Evolutionary conservation across 2,888 invertebrate genomes (phyloP).

Genomic region (Coecobrya sp.): DNA sequence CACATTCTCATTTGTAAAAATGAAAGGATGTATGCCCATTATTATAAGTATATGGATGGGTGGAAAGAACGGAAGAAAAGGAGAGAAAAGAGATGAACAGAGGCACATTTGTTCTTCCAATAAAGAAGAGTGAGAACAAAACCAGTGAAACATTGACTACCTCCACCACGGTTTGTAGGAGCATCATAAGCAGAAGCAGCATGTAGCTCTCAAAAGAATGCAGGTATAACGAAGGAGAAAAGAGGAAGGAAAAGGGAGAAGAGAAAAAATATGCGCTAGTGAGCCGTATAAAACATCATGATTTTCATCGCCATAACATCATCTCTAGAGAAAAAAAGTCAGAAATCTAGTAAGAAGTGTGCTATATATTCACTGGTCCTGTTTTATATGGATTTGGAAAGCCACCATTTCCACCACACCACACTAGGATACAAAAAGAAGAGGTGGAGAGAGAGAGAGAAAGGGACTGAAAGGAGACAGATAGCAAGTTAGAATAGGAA

Average conservation of each 20-base stretch:
- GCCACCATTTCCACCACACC: conserved; percentile 1
- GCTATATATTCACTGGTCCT: conserved; percentile 23
- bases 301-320: conserved; percentile 80
- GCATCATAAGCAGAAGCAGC: neutral
- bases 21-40: neutral
- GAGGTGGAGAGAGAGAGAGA: neutral
- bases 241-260: conserved; percentile 15
- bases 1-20: conserved; percentile 46
- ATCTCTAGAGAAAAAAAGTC: conserved; percentile 75
- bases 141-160: conserved; percentile 49
- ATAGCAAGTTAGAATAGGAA: conserved; percentile 59
- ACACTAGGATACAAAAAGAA: neutral
- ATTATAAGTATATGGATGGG: neutral
- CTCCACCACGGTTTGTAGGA: no score
- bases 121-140: conserved; percentile 46
- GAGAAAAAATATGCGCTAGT: conserved; percentile 59
- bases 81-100: conserved; percentile 19
- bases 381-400: conserved; percentile 51
- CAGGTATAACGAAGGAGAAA: conserved; percentile 31
- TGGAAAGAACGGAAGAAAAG: neutral
- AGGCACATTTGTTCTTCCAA: conserved; percentile 17
- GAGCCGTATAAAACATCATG: conserved; percentile 75
- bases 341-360: conserved; percentile 59
- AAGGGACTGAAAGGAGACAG: conserved; percentile 45
- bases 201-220: conserved; percentile 13